Percentiles rank a stretch among this genome's conserved stretches.
Conservation (phyloP, 2,888 invertebrate species). For the Tinea semifulvella region DNA sequence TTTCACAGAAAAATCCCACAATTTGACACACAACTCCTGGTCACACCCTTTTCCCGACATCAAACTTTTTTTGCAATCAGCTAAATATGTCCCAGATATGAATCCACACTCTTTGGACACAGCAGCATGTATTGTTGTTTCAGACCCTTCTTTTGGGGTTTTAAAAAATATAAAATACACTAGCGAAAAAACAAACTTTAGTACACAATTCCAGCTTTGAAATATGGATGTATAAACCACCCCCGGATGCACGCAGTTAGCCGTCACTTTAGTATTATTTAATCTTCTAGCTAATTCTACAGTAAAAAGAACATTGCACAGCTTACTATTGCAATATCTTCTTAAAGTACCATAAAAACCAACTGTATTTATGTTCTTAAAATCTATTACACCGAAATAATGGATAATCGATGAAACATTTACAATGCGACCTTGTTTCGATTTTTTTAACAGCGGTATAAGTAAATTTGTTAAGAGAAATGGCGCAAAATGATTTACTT, state of each 20-base stretch:
- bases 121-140: conserved; percentile 79
- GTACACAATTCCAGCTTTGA: conserved; percentile 66
- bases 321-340: conserved; percentile 53
- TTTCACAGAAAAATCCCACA: conserved; percentile 74
- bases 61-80: conserved; percentile 74
- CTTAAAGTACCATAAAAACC: conserved; percentile 62
- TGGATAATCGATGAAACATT: conserved; percentile 56
- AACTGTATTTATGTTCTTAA: conserved; percentile 33
- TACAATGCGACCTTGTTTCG: conserved; percentile 52
- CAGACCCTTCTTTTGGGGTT: conserved; percentile 80
- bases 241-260: conserved; percentile 87
- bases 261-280: conserved; percentile 69
- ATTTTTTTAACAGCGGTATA: conserved; percentile 52
- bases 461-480: conserved; percentile 76
- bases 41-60: conserved; percentile 71
- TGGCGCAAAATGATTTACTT: conserved; percentile 76
- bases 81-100: conserved; percentile 78
- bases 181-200: conserved; percentile 64
- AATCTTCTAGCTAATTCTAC: conserved; percentile 51
- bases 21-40: conserved; percentile 72
- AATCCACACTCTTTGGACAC: conserved; percentile 78
- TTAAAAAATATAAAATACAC: conserved; percentile 77
- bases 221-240: conserved; percentile 84
- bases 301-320: conserved; percentile 54
- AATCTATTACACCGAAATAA: conserved; percentile 38